phyloP scores from a whole-genome alignment of 2,888 invertebrate species.

The Meganola albula region DNA sequence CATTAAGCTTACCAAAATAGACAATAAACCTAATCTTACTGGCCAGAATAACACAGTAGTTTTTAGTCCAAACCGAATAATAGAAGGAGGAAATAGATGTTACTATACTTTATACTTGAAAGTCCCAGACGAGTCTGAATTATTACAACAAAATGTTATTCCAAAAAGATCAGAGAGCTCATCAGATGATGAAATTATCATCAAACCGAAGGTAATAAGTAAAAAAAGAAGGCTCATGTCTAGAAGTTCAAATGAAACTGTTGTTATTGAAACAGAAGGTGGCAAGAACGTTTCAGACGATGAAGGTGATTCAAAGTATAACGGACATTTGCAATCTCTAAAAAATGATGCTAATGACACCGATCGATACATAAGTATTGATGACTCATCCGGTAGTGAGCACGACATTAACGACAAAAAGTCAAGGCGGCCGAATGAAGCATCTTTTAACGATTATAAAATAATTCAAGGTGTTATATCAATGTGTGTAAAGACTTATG shows the following conservation, averaged over 20 bases:
- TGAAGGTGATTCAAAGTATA: conserved; percentile 8
- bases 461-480: conserved; percentile 44
- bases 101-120: conserved; percentile 15
- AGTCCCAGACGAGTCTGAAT: background rate
- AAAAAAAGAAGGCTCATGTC: conserved; percentile 36
- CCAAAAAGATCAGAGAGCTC: background rate
- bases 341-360: conserved; percentile 11
- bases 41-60: conserved; percentile 41
- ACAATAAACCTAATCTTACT: conserved; percentile 45
- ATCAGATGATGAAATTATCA: conserved; percentile 29
- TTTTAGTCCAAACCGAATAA: conserved; percentile 37
- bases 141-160: background rate
- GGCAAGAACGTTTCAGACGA: conserved; percentile 16
- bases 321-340: conserved; percentile 6
- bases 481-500: conserved; percentile 42
- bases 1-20: too few species aligned
- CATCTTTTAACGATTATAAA: conserved; percentile 28
- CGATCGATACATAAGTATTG: conserved; percentile 47
- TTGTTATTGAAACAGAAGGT: conserved; percentile 31
- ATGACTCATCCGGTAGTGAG: conserved; percentile 48
- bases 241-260: conserved; percentile 38
- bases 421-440: conserved; percentile 15
- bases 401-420: conserved; percentile 23
- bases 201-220: conserved; percentile 20
- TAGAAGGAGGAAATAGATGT: conserved; percentile 28